Conservation (phyloP, 2,113 vertebrate genomes). For the Cygnus atratus region DNA sequence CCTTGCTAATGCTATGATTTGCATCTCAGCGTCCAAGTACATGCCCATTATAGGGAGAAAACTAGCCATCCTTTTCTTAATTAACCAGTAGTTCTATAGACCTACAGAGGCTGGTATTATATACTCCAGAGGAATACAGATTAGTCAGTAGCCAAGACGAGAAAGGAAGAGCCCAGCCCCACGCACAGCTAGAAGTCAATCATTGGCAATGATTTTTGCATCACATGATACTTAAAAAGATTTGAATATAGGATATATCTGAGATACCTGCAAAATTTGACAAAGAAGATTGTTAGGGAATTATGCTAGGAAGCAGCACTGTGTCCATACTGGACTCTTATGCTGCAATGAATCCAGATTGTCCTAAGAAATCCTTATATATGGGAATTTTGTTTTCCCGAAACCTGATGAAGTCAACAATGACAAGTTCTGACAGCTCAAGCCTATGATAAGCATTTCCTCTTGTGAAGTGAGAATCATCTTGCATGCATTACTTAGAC, state of each 20-base stretch:
- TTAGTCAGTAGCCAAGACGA: neutral
- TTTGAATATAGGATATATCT: neutral
- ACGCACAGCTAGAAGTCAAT: neutral
- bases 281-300: neutral
- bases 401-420: neutral
- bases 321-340: neutral
- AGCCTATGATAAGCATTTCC: neutral
- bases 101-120: neutral
- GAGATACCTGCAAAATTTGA: neutral
- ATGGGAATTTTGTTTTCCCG: neutral
- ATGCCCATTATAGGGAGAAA: neutral
- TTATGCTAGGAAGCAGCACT: neutral
- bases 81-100: neutral
- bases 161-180: neutral
- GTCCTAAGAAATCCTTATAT: neutral
- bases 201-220: neutral
- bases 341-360: neutral
- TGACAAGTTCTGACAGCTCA: neutral
- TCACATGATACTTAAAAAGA: neutral
- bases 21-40: neutral
- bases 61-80: neutral
- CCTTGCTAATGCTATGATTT: slow-evolving; percentile 27
- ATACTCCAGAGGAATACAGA: neutral
- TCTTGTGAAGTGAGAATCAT: neutral
- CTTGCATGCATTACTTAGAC: neutral